Conservation (phyloP, 2,113 vertebrate species). For the Apteryx mantelli region DNA sequence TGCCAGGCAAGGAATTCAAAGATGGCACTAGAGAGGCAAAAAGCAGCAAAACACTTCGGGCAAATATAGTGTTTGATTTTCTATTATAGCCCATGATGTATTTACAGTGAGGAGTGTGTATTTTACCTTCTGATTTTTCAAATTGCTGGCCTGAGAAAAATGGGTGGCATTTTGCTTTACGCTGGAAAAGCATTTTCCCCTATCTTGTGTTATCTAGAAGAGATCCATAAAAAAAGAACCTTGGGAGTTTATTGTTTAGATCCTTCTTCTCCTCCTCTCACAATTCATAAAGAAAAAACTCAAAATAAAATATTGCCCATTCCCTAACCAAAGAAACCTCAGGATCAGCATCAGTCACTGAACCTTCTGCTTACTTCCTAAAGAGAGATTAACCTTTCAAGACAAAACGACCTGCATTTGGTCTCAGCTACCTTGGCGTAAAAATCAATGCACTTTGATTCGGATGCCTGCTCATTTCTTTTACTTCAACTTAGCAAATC, state of each 20-base stretch:
- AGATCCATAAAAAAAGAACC: conserved; percentile 63
- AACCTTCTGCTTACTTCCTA: conserved; percentile 32
- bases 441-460: conserved; percentile 43
- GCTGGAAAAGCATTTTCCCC: conserved; percentile 69
- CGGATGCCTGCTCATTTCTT: background rate
- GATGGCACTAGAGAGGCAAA: background rate
- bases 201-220: conserved; percentile 57
- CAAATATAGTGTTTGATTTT: conserved; percentile 47
- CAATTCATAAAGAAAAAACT: conserved; percentile 46
- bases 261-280: conserved; percentile 53
- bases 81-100: conserved; percentile 21
- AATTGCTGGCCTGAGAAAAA: conserved; percentile 63
- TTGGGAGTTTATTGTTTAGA: conserved; percentile 72
- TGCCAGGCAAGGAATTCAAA: background rate
- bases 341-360: conserved; percentile 56
- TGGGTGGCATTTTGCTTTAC: conserved; percentile 55
- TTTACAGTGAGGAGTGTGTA: conserved; percentile 57
- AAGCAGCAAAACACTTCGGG: background rate
- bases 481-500: background rate
- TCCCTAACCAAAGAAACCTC: conserved; percentile 50
- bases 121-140: conserved; percentile 61
- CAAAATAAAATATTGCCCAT: conserved; percentile 48
- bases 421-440: conserved; percentile 23
- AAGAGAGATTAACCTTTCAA: conserved; percentile 50
- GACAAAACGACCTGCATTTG: conserved; percentile 17